These are phyloP conservation scores for Sus scrofa DNA, from an alignment of 2,113 vertebrate species.

Conservation along the genomic window DNA sequence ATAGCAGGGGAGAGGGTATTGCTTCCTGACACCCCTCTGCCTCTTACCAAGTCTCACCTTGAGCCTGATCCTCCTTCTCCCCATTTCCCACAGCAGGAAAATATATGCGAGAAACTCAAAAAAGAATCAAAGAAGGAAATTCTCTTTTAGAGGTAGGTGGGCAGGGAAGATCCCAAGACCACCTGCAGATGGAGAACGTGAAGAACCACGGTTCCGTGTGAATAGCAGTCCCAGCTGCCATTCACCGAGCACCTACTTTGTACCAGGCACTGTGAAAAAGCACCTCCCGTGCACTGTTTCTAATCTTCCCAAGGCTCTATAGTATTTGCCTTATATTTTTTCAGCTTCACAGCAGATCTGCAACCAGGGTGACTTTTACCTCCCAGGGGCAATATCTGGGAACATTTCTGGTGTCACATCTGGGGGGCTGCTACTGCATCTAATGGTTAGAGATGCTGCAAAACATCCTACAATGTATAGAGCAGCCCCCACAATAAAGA, in stretches of 20 bases:
- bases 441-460: neutral
- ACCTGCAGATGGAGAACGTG: neutral
- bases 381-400: neutral
- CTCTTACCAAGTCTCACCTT: neutral
- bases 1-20: no score
- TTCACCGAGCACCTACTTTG: neutral
- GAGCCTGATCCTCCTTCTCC: neutral
- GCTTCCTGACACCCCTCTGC: neutral
- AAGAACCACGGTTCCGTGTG: neutral
- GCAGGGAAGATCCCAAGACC: neutral
- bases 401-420: neutral
- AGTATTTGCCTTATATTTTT: accelerated
- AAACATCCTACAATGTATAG: neutral
- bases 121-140: neutral
- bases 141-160: neutral
- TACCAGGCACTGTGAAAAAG: no score
- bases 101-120: neutral
- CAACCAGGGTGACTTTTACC: neutral
- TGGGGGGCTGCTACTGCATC: neutral
- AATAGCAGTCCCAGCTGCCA: neutral
- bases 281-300: accelerated
- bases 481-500: neutral
- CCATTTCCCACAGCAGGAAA: neutral
- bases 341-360: neutral
- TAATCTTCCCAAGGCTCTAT: neutral